Base-by-base conservation (phyloP, 2,797 vertebrate species). In the Parambassis ranga region DNA sequence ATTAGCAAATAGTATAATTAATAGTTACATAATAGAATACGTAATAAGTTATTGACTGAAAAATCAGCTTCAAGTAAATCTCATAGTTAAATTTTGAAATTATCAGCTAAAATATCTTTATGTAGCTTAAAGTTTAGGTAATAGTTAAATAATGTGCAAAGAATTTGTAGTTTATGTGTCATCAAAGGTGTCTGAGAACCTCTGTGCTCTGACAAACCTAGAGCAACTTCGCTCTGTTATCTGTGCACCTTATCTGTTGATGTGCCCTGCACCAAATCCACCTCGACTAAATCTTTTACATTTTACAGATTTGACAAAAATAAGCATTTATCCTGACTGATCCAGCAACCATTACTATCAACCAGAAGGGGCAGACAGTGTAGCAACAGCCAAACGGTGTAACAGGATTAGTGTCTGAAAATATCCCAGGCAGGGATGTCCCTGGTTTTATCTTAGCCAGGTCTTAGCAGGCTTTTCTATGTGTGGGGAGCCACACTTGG, bases 381-480 rank as follows among this genome's bases (percentile, higher is more conserved):
- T 13, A 60, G 75, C 82, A 74, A 55, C 77, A 70, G 69, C 58
- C 46, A 51, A 82, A 77, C 38, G 15, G 63, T 52, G 57, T 89
- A 90, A 91, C 84, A 33, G 86, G 91, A 93, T 94, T 91, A 92
- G 59, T 43, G 50, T 77, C 86, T 87, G 88, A 84, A 91, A 91
- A 92, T 91, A 91, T 79, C 80, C 65, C 35, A 10, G 47, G 44
- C 63, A 75, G 86, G 79, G 79, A 89, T 82, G 79, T 87, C 83
- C 83, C 81, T 10, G 50, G 67, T 78, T 83, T 88, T 71, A 80
- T 83, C 77, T 83, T 66, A 76, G 77, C 78, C 56, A 38, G 47
- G 81, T 84, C 73, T 89, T 82, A 89, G 79, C 47, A 56, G 67
- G 89, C 81, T 88, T 84, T 88, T 70, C 79, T 81, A 49, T 23